A percentile compares a stretch with the other conserved stretches of the same genome.
phyloP scores from a whole-genome alignment of 2,797 vertebrate species.

The Falco berigora region DNA sequence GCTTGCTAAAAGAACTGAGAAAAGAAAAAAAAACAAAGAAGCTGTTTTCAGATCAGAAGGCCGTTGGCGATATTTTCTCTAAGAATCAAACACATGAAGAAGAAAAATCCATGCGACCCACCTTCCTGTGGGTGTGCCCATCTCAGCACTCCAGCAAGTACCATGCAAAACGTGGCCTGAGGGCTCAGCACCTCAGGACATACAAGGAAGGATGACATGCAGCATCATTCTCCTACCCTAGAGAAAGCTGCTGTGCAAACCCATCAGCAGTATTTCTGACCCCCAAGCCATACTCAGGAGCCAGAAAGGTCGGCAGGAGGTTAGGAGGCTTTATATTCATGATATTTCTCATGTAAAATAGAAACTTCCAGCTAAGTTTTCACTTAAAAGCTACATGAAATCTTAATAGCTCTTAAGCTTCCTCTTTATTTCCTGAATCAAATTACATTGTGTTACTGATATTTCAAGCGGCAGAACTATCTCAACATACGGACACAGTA shows the following conservation, averaged over 20 bases:
- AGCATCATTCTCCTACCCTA: background rate
- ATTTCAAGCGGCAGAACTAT: background rate
- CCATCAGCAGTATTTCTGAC: background rate
- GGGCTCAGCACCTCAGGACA: background rate
- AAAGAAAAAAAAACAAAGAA: background rate
- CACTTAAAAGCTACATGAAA: background rate
- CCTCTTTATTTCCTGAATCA: background rate
- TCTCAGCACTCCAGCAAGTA: too few relatives aligned
- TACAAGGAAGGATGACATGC: background rate
- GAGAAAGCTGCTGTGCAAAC: background rate
- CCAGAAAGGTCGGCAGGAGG: background rate
- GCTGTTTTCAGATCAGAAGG: background rate
- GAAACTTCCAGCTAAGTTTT: background rate
- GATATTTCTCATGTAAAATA: background rate
- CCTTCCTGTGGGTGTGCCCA: background rate
- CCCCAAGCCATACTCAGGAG: background rate
- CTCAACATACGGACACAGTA: background rate
- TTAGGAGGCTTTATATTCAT: background rate
- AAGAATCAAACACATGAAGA: background rate
- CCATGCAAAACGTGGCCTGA: too few relatives aligned
- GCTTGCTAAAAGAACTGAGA: background rate
- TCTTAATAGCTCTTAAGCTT: background rate
- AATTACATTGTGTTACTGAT: background rate
- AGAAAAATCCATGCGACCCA: background rate
- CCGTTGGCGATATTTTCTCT: background rate